Percentiles rank a stretch among this genome's conserved stretches.
These are phyloP conservation scores for Arizona elegans DNA, from an alignment of 2,113 vertebrate species.

Conservation along the genomic window DNA sequence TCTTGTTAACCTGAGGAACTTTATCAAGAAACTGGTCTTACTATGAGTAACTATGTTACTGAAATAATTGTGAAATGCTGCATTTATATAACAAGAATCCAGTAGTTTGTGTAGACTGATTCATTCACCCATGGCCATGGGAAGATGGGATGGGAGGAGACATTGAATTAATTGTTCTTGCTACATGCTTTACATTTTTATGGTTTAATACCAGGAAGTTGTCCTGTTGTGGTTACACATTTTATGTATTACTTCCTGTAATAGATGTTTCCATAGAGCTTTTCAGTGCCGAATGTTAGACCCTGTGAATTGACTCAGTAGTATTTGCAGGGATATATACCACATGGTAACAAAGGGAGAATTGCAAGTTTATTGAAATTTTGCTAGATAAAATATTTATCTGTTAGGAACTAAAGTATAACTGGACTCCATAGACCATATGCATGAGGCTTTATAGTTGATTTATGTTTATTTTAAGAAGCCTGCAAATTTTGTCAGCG, in stretches of 20 bases:
- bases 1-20: neutral
- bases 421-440: conserved; percentile 32
- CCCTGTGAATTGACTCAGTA: neutral
- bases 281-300: neutral
- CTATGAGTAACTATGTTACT: neutral
- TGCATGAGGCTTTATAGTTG: conserved; percentile 53
- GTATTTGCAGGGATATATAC: neutral
- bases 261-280: neutral
- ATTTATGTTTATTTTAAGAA: conserved; percentile 55
- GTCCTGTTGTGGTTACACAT: neutral
- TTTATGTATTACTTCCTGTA: neutral
- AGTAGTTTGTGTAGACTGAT: neutral
- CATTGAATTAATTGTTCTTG: neutral
- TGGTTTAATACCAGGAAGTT: neutral
- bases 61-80: neutral
- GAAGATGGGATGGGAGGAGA: neutral
- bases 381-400: neutral
- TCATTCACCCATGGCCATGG: neutral
- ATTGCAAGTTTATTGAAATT: conserved; percentile 37
- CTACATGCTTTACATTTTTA: too few species aligned
- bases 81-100: neutral
- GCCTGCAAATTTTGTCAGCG: conserved; percentile 34
- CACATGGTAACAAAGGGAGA: neutral
- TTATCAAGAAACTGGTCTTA: neutral
- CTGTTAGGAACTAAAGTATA: neutral